Percentiles rank a stretch among this genome's conserved stretches.
These are phyloP conservation scores for Dryobotodes eremita DNA, from an alignment of 2,888 invertebrate species.

Conservation along the genomic window DNA sequence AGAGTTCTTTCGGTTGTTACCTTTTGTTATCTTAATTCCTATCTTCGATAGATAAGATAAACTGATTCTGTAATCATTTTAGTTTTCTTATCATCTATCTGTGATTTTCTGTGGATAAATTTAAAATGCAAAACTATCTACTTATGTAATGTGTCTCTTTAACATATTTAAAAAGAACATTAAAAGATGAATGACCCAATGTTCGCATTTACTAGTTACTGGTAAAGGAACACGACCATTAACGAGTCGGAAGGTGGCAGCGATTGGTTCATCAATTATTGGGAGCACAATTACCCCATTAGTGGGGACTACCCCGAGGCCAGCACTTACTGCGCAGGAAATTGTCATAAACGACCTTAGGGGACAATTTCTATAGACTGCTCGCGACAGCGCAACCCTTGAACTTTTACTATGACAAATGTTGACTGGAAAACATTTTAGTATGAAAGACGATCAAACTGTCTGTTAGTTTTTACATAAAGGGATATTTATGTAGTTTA, in stretches of 20 bases:
- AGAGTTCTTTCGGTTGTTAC: slow-evolving; percentile 14
- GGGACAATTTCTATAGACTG: slow-evolving; percentile 55
- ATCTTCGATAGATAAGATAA: slow-evolving; percentile 21
- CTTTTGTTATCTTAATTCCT: background rate
- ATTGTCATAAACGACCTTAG: slow-evolving; percentile 74
- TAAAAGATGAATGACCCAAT: background rate
- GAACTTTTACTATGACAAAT: slow-evolving; percentile 47
- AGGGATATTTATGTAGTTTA: background rate
- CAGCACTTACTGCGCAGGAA: slow-evolving; percentile 74
- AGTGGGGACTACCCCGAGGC: slow-evolving; percentile 75
- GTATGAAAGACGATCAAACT: background rate
- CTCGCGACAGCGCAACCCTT: slow-evolving; percentile 45
- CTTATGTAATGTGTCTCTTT: background rate
- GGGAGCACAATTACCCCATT: slow-evolving; percentile 84
- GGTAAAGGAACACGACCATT: slow-evolving; percentile 71
- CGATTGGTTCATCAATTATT: slow-evolving; percentile 81
- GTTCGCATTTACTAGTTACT: slow-evolving; percentile 42
- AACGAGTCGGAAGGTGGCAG: slow-evolving; percentile 78
- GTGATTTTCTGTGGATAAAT: slow-evolving; percentile 18
- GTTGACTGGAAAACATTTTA: slow-evolving; percentile 6
- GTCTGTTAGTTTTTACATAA: background rate
- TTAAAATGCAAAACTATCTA: slow-evolving; percentile 9
- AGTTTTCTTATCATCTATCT: slow-evolving; percentile 15
- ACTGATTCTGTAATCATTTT: slow-evolving; percentile 9
- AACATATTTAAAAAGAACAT: slow-evolving; percentile 31